Conservation (phyloP, 2,113 vertebrate species). For the Aegithalos caudatus region DNA sequence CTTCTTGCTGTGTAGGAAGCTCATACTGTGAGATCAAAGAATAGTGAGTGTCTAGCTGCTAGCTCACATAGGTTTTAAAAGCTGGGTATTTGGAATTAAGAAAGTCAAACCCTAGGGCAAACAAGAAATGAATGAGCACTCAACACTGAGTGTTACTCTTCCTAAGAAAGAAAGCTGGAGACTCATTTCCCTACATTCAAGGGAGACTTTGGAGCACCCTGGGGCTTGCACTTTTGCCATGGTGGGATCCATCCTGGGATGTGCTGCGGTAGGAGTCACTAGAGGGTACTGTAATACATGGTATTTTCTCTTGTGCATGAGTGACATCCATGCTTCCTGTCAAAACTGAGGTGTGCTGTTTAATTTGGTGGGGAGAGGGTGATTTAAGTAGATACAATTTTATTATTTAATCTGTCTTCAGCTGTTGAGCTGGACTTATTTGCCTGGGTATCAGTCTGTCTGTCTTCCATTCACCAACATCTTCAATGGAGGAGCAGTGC, state of each 20-base stretch:
- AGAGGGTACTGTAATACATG: slow-evolving; percentile 57
- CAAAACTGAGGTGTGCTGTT: neutral
- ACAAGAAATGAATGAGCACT: neutral
- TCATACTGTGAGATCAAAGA: slow-evolving; percentile 30
- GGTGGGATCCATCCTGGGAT: neutral
- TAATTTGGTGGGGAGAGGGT: neutral
- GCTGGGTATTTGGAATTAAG: slow-evolving; percentile 1
- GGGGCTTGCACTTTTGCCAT: neutral
- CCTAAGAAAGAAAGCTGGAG: neutral
- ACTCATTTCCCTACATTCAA: neutral
- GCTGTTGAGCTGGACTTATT: neutral
- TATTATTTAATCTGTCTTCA: neutral
- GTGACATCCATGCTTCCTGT: neutral
- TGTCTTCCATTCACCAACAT: neutral
- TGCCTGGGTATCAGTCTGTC: neutral
- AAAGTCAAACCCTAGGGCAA: neutral
- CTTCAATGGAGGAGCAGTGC: neutral
- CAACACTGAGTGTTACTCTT: neutral
- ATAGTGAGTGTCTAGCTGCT: neutral
- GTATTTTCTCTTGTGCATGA: neutral
- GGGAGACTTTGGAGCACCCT: neutral
- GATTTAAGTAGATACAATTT: neutral
- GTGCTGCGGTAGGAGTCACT: slow-evolving; percentile 29
- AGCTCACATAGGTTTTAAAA: neutral
- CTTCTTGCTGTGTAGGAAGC: slow-evolving; percentile 47